phyloP scores from a whole-genome alignment of 2,888 invertebrate genomes.

The Polylopha cassiicola region DNA sequence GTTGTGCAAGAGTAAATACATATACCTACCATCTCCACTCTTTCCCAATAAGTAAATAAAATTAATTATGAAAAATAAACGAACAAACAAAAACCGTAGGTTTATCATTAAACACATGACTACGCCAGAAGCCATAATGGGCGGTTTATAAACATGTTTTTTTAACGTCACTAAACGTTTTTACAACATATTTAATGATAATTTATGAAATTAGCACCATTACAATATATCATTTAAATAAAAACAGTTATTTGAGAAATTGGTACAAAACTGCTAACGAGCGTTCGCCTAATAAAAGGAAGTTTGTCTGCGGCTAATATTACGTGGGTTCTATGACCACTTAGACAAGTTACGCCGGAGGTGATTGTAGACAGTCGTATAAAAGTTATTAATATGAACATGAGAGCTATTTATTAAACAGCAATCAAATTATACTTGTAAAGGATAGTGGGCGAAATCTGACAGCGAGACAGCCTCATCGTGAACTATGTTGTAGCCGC shows the following conservation, averaged over 20 bases:
- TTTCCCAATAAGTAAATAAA: too few relatives aligned
- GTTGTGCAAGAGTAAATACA: too few relatives aligned
- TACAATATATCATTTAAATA: constrained; percentile 3
- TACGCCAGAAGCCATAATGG: too few relatives aligned
- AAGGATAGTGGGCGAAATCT: constrained; percentile 45
- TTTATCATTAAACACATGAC: too few relatives aligned
- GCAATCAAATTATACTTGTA: constrained; percentile 29
- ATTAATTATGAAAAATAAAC: too few relatives aligned
- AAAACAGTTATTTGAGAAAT: constrained; percentile 42
- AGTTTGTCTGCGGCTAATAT: constrained; percentile 7
- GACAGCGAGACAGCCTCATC: constrained; percentile 26
- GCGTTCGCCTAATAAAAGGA: constrained; percentile 34
- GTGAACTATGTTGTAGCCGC: too few relatives aligned
- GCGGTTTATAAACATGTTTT: too few relatives aligned
- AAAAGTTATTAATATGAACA: constrained; percentile 29
- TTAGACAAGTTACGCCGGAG: too few relatives aligned
- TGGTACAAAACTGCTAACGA: constrained; percentile 44
- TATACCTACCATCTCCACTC: too few relatives aligned
- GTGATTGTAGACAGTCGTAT: constrained; percentile 15
- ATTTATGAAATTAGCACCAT: constrained; percentile 5
- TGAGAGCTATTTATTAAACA: constrained; percentile 32
- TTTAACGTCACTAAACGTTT: neutral
- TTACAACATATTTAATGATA: neutral
- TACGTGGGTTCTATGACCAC: too few relatives aligned
- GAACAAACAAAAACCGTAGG: too few relatives aligned